Base-by-base conservation (phyloP, 2,797 vertebrate species). In the Myotis vivesi region DNA sequence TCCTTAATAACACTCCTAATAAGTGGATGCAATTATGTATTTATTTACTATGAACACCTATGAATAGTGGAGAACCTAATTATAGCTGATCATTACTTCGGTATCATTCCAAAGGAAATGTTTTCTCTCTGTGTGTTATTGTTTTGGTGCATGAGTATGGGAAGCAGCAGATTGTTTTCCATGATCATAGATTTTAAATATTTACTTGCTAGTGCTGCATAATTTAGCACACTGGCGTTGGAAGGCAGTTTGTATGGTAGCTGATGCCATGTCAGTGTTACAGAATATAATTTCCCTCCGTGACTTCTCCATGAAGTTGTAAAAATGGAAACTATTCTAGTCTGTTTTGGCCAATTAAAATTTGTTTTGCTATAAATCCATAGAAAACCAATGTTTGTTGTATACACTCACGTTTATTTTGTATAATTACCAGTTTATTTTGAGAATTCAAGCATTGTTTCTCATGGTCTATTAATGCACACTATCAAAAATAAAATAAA, bases 161-260 rank as follows among this genome's bases (percentile, higher is more conserved):
- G 96, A 96, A 49, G 46, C 69, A 94, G 92, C 62, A 93, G 19
- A 79, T 15, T 92, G 68, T 91, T 96, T 91, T 89, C 89, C 72
- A 55, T 22, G 46, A 92, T 82, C n/a, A 90, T 0, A 94, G 71
- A 88, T 95, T 97, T 98, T 84, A 86, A 97, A 87, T 91, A 97
- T 96, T 95, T 97, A 90, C 90, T 93, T 89, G 93, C 4, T 73
- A 62, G 51, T 41, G 28, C 25, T 87, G 51, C 20, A 96, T 95
- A 90, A 97, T 97, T 96, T 88, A 97, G 84, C 64, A 89, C 95
- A 75, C 17, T 33, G 72, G 84, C 91, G 64, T 86, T 96, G 85
- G 84, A 73, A 94, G 80, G 79, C 83, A n/a, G 77, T 89, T 97
- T 97, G 64, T 53, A n/a, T 44, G 88, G 87, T 55, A 92, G 95